A percentile compares a stretch with the other conserved stretches of the same genome.
Conservation (phyloP, 2,797 vertebrate species). For the Sebastes vulpes region DNA sequence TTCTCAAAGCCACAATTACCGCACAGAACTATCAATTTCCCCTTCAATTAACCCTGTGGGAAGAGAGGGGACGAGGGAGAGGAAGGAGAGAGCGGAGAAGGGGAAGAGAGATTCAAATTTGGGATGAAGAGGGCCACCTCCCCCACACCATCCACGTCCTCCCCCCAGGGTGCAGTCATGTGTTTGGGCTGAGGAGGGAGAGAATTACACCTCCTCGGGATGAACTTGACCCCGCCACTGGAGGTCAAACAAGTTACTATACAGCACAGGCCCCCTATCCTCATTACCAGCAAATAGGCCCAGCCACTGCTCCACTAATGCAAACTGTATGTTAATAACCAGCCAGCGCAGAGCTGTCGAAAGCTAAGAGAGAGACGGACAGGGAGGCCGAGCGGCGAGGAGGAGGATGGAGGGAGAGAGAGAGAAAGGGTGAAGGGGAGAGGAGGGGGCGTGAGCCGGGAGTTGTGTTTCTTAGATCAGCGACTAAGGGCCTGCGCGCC, state of each 20-base stretch:
- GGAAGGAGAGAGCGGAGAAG: slow-evolving; percentile 24
- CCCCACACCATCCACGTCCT: not conserved
- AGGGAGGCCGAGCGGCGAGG: slow-evolving; percentile 12
- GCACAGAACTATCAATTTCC: slow-evolving; percentile 85
- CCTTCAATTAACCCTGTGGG: slow-evolving; percentile 85
- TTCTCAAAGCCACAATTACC: slow-evolving; percentile 84
- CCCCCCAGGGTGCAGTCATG: slow-evolving; percentile 40
- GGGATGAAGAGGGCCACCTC: slow-evolving; percentile 56
- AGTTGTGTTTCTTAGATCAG: slow-evolving; percentile 77
- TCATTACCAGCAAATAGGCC: slow-evolving; percentile 71
- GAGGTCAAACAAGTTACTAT: slow-evolving; percentile 74
- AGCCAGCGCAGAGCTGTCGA: slow-evolving; percentile 40
- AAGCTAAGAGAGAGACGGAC: slow-evolving; percentile 32
- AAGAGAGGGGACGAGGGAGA: slow-evolving; percentile 48
- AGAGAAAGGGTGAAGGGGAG: slow-evolving; percentile 14
- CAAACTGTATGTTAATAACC: slow-evolving; percentile 66
- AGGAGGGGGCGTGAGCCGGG: slow-evolving; percentile 41
- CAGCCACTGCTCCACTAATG: slow-evolving; percentile 37
- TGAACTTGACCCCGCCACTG: slow-evolving; percentile 70
- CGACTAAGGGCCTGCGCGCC: slow-evolving; percentile 47
- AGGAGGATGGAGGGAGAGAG: slow-evolving; percentile 20
- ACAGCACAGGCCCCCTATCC: slow-evolving; percentile 36
- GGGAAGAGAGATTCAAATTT: slow-evolving; percentile 72
- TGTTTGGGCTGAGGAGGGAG: slow-evolving; percentile 49
- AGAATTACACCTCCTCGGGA: slow-evolving; percentile 64